Evolutionary conservation across 1,140 invertebrate genomes (phyloP), one percentile per base, ranked within the genome.

Genomic region (Yoshiicerus persimilis): DNA sequence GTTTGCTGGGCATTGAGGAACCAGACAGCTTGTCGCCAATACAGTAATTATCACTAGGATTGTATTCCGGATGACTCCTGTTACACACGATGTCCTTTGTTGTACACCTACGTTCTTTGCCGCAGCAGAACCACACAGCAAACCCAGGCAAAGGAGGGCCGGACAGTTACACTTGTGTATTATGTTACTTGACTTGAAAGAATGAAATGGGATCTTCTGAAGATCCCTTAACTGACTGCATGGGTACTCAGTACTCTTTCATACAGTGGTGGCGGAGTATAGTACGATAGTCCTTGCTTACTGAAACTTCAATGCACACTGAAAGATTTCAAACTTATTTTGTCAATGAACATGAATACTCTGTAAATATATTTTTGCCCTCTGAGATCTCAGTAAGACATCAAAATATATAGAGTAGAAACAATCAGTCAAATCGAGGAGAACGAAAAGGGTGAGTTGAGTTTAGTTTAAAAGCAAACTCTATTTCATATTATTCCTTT

Each of bases 11-110:
- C 38, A n/a, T 66, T 34, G 25, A 38, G 25, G 5, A 20, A 4
- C 77, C 75, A 87, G 87, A 87, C 87, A 30, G 87, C 87, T 36
- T 87, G 87, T 75, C 87, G 87, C 56, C 41, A 66, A 56, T 66
- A 56, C 4, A 56, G 34, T 86, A 86, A 86, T 86, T 86, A 84
- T 30, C 66, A 70, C 66, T 70, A 83, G n/a, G 38, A 39, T 39
- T 83, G n/a, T 56, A 36, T 84, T 84, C 27, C 83, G 41, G 38
- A 47, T 47, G 38, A 47, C 83, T 41, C 83, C n/a, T 4, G 39
- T 41, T 47, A 86, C 84, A 56, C 56, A 56, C 47, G 25, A 27
- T 32, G n/a, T 30, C 41, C 62, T 64, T 27, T 86, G n/a, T 80
- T 30, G n/a, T n/a, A n/a, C n/a, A n/a, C n/a, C n/a, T 20, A 36